A percentile compares a stretch with the other conserved stretches of the same genome.
Evolutionary conservation across 2,888 invertebrate species (phyloP).

Genomic region (Drosophila vallismaia): DNA sequence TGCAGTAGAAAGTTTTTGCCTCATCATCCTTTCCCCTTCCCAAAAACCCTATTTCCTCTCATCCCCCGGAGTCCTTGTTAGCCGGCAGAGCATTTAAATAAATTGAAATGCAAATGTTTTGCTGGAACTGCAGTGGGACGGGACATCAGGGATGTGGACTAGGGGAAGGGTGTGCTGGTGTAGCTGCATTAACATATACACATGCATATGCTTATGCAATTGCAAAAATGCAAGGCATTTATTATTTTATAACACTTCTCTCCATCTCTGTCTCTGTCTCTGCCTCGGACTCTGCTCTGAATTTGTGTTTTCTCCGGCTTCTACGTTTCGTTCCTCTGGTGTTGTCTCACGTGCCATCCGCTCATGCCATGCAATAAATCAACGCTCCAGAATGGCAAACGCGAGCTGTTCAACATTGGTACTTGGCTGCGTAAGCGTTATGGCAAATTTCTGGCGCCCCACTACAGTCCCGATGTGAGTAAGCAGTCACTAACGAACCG

Average conservation of each 20-base stretch:
- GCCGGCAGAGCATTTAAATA: constrained; percentile 75
- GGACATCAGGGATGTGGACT: background rate
- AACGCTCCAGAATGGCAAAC: constrained; percentile 86
- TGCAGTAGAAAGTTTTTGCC: constrained; percentile 58
- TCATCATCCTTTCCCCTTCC: constrained; percentile 16
- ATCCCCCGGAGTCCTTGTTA: constrained; percentile 6
- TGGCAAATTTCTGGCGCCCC: constrained; percentile 86
- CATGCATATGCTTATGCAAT: constrained; percentile 78
- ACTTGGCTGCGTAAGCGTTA: constrained; percentile 87
- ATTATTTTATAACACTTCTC: constrained; percentile 74
- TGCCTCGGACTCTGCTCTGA: constrained; percentile 14
- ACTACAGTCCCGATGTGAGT: constrained; percentile 85
- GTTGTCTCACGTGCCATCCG: constrained; percentile 73
- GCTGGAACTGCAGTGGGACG: constrained; percentile 20
- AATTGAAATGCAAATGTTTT: constrained; percentile 77
- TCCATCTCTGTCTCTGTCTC: constrained; percentile 38
- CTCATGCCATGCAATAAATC: constrained; percentile 76
- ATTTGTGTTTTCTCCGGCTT: constrained; percentile 1
- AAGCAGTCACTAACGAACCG: constrained; percentile 67
- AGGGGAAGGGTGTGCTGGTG: background rate
- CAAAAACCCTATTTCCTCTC: background rate
- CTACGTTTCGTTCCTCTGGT: constrained; percentile 29
- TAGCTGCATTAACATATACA: constrained; percentile 76
- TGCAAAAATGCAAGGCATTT: constrained; percentile 79
- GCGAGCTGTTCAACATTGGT: constrained; percentile 88